Conservation (phyloP, 2,797 vertebrate genomes). For the Dipus sagitta region DNA sequence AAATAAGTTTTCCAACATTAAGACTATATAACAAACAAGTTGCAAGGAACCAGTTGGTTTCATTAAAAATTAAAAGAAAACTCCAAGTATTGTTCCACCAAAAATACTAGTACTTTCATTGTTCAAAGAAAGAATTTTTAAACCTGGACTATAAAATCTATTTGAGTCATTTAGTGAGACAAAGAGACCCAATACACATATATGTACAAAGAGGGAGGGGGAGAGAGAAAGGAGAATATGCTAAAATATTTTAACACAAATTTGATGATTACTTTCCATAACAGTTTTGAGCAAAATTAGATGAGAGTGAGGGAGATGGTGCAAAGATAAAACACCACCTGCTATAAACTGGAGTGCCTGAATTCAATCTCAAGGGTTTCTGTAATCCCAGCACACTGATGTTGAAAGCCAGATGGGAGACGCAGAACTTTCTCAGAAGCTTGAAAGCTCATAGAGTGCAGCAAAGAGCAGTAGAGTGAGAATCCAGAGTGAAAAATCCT, state of each 20-base stretch:
- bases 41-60: conserved; percentile 47
- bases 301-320: no score
- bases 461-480: no score
- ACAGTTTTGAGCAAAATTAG: not conserved
- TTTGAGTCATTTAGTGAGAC: no score
- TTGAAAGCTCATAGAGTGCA: no score
- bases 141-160: not conserved
- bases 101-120: no score
- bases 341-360: no score
- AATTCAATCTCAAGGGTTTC: no score
- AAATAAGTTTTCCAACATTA: conserved; percentile 40
- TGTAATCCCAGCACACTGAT: no score
- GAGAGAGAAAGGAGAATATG: not conserved
- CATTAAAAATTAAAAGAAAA: conserved; percentile 58
- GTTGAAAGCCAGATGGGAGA: no score
- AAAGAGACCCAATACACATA: not conserved
- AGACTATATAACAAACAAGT: conserved; percentile 41
- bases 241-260: not conserved
- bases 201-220: not conserved
- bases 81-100: not conserved
- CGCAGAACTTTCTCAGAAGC: no score
- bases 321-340: no score
- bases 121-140: not conserved
- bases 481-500: no score
- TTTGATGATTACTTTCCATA: not conserved